Evolutionary conservation across 2,113 vertebrate genomes (phyloP).

Genomic region (Pelmatolapia mariae): DNA sequence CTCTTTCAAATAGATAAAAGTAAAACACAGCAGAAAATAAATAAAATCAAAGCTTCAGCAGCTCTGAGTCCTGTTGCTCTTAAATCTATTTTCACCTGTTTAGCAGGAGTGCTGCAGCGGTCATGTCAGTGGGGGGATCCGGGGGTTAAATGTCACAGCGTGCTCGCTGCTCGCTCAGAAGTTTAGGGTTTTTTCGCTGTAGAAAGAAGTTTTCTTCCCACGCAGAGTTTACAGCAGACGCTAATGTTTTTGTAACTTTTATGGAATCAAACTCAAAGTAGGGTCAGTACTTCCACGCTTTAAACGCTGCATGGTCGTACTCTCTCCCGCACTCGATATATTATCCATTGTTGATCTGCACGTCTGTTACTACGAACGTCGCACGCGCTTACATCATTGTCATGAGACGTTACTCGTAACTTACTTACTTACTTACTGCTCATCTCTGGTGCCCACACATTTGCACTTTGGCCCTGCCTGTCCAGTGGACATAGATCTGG

Average conservation of each 20-base stretch:
- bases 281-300: background rate
- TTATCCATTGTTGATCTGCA: background rate
- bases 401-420: no score
- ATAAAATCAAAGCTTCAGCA: no score
- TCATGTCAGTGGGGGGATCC: background rate
- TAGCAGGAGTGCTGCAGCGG: background rate
- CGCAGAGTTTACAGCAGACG: rapidly evolving
- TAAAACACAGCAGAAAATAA: no score
- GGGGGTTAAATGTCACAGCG: background rate
- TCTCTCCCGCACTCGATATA: background rate
- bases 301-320: rapidly evolving
- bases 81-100: no score
- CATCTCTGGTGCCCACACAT: background rate
- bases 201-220: background rate
- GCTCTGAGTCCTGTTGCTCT: no score
- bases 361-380: rapidly evolving
- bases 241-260: background rate
- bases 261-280: background rate
- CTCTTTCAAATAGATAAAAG: no score
- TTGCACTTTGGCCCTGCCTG: background rate
- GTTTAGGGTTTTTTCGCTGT: rapidly evolving
- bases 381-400: rapidly evolving
- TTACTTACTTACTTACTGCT: no score
- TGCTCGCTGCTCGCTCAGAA: rapidly evolving
- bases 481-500: rapidly evolving